A percentile compares a stretch with the other conserved stretches of the same genome.
Evolutionary conservation across 2,888 invertebrate genomes (phyloP).

Genomic region (Eupsilia transversa): DNA sequence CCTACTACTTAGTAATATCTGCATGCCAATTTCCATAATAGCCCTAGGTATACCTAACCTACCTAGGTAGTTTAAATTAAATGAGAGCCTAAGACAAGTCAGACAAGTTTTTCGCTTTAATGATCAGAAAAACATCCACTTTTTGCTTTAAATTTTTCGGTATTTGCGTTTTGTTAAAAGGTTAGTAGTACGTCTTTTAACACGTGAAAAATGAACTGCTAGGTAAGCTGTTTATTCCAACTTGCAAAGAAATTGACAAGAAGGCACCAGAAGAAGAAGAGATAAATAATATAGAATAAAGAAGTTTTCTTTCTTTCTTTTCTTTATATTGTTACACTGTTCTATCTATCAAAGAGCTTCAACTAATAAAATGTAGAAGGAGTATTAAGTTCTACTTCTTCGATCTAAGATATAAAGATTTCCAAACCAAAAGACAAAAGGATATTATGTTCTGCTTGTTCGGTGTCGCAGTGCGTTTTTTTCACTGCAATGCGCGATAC

Average conservation of each 20-base stretch:
- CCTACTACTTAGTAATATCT: background rate
- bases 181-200: background rate
- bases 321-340: no score
- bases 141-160: background rate
- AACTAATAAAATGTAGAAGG: background rate
- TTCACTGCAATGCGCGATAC: no score
- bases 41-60: background rate
- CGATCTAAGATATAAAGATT: no score
- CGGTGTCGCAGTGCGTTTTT: no score
- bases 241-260: background rate
- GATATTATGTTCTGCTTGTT: no score
- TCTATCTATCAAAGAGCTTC: background rate
- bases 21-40: conserved; percentile 1
- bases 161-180: background rate
- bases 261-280: background rate
- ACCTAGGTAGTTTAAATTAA: conserved; percentile 12
- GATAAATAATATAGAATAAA: background rate
- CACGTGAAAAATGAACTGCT: background rate
- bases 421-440: no score
- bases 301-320: no score
- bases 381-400: no score
- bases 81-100: background rate
- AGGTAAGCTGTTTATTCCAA: background rate
- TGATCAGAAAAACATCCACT: background rate
- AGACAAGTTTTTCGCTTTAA: background rate